These are phyloP conservation scores for Peromyscus polionotus DNA, from an alignment of 2,113 vertebrate genomes.

Conservation along the genomic window DNA sequence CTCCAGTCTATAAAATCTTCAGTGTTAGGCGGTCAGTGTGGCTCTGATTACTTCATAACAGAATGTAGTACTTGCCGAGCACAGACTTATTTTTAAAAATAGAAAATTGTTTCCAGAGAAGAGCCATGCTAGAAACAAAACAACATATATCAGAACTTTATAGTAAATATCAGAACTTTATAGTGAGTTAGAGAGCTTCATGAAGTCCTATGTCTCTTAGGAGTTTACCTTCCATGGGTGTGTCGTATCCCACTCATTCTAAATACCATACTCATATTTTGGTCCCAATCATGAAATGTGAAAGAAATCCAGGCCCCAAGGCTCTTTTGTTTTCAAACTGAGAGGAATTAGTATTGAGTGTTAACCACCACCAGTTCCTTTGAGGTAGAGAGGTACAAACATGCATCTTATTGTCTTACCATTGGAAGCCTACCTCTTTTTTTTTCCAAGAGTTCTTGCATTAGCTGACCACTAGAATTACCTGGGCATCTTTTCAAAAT, in stretches of 20 bases:
- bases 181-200: conserved; percentile 61
- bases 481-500: conserved; percentile 50
- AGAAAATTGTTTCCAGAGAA: conserved; percentile 58
- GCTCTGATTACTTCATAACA: conserved; percentile 67
- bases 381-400: conserved; percentile 11
- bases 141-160: conserved; percentile 39
- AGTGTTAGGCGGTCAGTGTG: conserved; percentile 49
- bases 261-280: conserved; percentile 61
- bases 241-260: conserved; percentile 54
- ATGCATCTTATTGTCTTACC: neutral
- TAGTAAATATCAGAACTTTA: conserved; percentile 60
- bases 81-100: conserved; percentile 60
- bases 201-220: conserved; percentile 35
- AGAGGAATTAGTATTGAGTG: conserved; percentile 20
- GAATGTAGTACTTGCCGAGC: conserved; percentile 43
- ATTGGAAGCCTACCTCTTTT: conserved; percentile 25
- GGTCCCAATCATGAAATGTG: conserved; percentile 60
- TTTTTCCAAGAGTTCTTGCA: conserved; percentile 1
- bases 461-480: neutral
- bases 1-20: conserved; percentile 25
- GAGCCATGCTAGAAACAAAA: conserved; percentile 23
- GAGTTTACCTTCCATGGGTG: conserved; percentile 60
- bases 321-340: conserved; percentile 35
- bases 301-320: conserved; percentile 63
- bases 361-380: neutral